Evolutionary conservation across 2,113 vertebrate species (phyloP), one percentile per base, ranked within the genome.

Genomic region (Oreocharis arfaki): DNA sequence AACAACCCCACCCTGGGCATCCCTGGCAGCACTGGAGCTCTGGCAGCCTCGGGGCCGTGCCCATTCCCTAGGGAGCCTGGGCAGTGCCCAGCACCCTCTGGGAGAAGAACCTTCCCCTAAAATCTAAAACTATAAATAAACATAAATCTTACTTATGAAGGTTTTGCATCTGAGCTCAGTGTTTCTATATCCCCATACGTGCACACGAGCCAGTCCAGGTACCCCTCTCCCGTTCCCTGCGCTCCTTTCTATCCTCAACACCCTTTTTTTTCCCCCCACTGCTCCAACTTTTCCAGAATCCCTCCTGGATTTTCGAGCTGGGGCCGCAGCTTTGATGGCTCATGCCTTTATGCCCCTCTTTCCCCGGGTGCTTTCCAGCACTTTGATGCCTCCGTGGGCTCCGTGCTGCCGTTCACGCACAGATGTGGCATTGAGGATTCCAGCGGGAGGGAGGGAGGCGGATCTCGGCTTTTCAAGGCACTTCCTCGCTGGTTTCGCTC

Each of bases 101-200:
- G 13, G 41, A 53, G 33, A 44, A 22, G 2, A 33, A 1, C 15
- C 33, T 33, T 23, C 11, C 17, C 33, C 13, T 28, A 15, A 53
- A 19, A 46, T 27, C 7, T 0, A 28, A 46, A 67, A 3, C 21
- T 3, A 22, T 1, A 11, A 76, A 59, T 11, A 42, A 68, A 32
- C 6, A 17, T 3, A 5, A 14, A 30, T n/a, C 1, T 3, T 4
- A 22, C 27, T 68, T 32, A 19, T 42, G 20, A 11, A 32, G 6
- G 32, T 3, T 76, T 89, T 52, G 7, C 59, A 64, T 53, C 44
- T 8, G 32, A 69, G 24, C 16, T 67, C 33, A 0, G 24, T 3
- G 32, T 23, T 68, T 18, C 0, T 0, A 4, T 0, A 19, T 20
- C 15, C 49, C 20, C 42, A 7, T 0, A 8, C 0, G 7, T 0